Conservation (phyloP, 2,888 invertebrate species). For the Digitonthophagus gazella region DNA sequence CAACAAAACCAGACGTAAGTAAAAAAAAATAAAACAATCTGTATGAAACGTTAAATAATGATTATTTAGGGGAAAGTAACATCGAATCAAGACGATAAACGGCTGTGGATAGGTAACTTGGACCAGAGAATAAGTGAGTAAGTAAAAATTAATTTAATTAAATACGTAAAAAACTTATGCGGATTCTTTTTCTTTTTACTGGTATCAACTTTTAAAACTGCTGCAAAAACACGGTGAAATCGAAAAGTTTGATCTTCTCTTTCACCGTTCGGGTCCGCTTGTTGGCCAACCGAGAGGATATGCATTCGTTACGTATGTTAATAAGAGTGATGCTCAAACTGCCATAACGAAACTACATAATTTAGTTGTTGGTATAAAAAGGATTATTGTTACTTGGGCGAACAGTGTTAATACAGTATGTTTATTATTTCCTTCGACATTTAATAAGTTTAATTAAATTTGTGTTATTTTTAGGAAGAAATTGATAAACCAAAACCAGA, state of each 20-base stretch:
- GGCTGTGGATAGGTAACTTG: slow-evolving; percentile 91
- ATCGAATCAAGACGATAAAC: slow-evolving; percentile 58
- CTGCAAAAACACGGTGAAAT: slow-evolving; percentile 91
- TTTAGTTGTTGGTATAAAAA: slow-evolving; percentile 69
- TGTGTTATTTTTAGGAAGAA: slow-evolving; percentile 61
- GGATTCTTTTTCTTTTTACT: slow-evolving; percentile 58
- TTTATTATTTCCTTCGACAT: slow-evolving; percentile 16
- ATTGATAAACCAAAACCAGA: slow-evolving; percentile 72
- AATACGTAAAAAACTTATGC: slow-evolving; percentile 21
- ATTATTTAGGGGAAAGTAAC: not conserved
- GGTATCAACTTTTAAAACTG: slow-evolving; percentile 95
- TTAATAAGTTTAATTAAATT: too few relatives aligned
- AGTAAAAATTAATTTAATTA: slow-evolving; percentile 52
- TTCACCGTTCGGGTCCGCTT: slow-evolving; percentile 87
- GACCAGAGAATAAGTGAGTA: slow-evolving; percentile 92
- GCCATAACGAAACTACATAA: slow-evolving; percentile 76
- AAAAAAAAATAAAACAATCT: not conserved
- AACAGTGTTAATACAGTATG: slow-evolving; percentile 68
- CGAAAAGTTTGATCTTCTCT: slow-evolving; percentile 94
- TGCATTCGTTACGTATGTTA: slow-evolving; percentile 83
- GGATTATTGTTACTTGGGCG: slow-evolving; percentile 78
- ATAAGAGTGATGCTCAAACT: slow-evolving; percentile 64
- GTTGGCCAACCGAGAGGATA: slow-evolving; percentile 89
- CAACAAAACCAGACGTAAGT: not conserved
- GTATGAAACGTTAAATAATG: not conserved